Evolutionary conservation across 2,888 invertebrate species (phyloP).

Genomic region (Caenorhabditis imperialis): DNA sequence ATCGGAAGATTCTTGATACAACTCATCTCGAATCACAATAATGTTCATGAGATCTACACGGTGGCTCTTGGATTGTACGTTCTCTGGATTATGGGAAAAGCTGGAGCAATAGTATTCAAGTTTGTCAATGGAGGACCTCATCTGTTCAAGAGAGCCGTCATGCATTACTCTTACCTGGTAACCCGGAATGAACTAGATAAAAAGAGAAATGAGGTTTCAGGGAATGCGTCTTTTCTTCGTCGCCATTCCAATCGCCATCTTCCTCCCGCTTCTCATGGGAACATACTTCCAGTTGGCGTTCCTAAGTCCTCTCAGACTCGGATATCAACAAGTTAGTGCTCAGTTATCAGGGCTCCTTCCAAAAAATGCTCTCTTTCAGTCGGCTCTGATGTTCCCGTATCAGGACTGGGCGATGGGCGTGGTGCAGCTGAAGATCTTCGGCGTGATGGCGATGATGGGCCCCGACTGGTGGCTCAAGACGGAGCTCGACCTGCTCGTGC

Average conservation of each 20-base stretch:
- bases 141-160: constrained; percentile 34
- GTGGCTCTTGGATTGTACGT: constrained; percentile 94
- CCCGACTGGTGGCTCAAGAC: constrained; percentile 93
- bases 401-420: constrained; percentile 98
- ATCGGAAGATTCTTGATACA: constrained; percentile 80
- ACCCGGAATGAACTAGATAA: background rate
- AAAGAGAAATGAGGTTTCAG: constrained; percentile 19
- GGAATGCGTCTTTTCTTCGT: constrained; percentile 81
- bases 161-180: constrained; percentile 31
- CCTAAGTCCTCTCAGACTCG: constrained; percentile 92
- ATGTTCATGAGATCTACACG: constrained; percentile 85
- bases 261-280: constrained; percentile 93
- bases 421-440: constrained; percentile 95
- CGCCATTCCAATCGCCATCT: constrained; percentile 85
- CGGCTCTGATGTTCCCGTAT: constrained; percentile 83
- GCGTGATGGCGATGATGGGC: constrained; percentile 96
- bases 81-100: constrained; percentile 91
- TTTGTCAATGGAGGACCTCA: constrained; percentile 30
- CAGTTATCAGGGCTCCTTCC: constrained; percentile 51
- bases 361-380: constrained; percentile 61
- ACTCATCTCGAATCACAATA: constrained; percentile 79
- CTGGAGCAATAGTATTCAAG: constrained; percentile 26
- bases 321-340: constrained; percentile 81
- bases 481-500: constrained; percentile 85
- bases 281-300: constrained; percentile 89